These are phyloP conservation scores for Platalea minor DNA, from an alignment of 2,797 vertebrate genomes.

Conservation along the genomic window DNA sequence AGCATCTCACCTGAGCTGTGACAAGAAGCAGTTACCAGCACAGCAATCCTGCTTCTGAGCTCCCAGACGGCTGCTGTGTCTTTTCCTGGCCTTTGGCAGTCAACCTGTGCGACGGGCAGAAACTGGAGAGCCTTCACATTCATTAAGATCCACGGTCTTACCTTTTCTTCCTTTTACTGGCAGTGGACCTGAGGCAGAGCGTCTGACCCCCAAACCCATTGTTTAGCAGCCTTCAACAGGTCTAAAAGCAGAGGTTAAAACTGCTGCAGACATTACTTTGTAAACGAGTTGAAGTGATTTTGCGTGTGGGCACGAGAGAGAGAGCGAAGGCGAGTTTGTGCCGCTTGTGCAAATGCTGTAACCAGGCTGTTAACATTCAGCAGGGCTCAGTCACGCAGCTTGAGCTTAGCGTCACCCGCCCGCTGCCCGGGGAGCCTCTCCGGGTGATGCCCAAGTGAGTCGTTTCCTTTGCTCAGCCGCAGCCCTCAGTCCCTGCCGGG, in stretches of 20 bases:
- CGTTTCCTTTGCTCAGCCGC: not conserved
- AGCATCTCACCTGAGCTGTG: not conserved
- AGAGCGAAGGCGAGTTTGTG: not conserved
- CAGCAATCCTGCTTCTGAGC: not conserved
- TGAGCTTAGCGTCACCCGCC: not conserved
- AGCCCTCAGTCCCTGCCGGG: not conserved
- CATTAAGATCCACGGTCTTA: not conserved
- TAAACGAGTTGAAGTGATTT: not conserved
- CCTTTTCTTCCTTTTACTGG: not conserved
- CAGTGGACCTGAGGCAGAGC: not conserved
- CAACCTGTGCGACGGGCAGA: not conserved
- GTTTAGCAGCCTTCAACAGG: not conserved
- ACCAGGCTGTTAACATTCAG: not conserved
- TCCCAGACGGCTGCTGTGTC: not conserved
- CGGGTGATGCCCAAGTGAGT: not conserved
- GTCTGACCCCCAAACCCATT: not conserved
- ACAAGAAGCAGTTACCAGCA: not conserved
- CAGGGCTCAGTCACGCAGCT: not conserved
- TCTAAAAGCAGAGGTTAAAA: not conserved
- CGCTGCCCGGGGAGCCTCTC: not conserved
- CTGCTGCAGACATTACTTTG: not conserved
- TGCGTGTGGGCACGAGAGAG: not conserved
- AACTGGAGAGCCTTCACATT: not conserved
- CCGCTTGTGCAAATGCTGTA: not conserved
- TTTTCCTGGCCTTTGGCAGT: not conserved